Conservation (phyloP, 2,888 invertebrate genomes). For the Polyommatus iphigenia region DNA sequence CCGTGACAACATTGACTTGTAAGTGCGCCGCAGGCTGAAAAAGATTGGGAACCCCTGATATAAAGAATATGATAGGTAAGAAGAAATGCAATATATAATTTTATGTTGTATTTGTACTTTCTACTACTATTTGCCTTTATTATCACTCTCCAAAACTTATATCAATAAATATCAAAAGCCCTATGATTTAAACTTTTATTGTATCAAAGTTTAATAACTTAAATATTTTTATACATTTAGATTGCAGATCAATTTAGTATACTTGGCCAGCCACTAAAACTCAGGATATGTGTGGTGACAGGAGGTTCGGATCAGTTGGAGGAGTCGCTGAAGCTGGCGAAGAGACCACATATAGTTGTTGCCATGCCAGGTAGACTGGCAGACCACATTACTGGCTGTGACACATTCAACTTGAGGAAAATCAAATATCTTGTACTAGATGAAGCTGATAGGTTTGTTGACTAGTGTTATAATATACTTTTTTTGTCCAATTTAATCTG, state of each 20-base stretch:
- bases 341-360: slow-evolving; percentile 95
- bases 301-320: slow-evolving; percentile 96
- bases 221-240: slow-evolving; percentile 59
- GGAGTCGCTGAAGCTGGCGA: slow-evolving; percentile 91
- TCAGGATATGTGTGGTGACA: slow-evolving; percentile 93
- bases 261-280: slow-evolving; percentile 92
- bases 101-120: too few species aligned
- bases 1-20: too few species aligned
- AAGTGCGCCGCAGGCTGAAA: too few species aligned
- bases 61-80: too few species aligned
- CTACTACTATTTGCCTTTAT: too few species aligned
- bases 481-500: too few species aligned
- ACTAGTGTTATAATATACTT: background rate
- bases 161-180: too few species aligned
- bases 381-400: slow-evolving; percentile 94
- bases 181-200: too few species aligned
- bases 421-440: slow-evolving; percentile 95
- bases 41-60: too few species aligned
- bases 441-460: slow-evolving; percentile 94
- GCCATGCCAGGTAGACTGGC: slow-evolving; percentile 97
- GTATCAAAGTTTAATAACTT: background rate
- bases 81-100: too few species aligned
- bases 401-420: slow-evolving; percentile 88
- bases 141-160: too few species aligned
- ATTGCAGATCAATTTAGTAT: slow-evolving; percentile 97